phyloP scores from a whole-genome alignment of 2,113 vertebrate genomes.

The Campylomormyrus tamandua region DNA sequence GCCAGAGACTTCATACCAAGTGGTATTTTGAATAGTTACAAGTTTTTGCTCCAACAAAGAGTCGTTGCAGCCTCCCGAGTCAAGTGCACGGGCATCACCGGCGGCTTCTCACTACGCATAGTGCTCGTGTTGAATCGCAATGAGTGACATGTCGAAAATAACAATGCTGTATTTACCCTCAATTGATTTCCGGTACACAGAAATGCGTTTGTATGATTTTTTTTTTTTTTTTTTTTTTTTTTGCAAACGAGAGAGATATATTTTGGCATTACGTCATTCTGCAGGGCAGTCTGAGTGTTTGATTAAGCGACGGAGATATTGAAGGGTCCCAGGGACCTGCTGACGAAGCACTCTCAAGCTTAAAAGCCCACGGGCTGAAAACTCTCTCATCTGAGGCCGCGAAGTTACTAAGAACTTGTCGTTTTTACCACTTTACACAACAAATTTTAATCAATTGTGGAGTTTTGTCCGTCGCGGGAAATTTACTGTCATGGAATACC shows the following conservation, averaged over 20 bases:
- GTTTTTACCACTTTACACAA: neutral
- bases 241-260: slow-evolving; percentile 27
- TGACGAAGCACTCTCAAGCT: slow-evolving; percentile 63
- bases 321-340: slow-evolving; percentile 63
- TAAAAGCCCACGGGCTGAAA: slow-evolving; percentile 36
- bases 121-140: neutral
- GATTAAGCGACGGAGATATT: slow-evolving; percentile 71
- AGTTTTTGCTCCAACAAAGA: slow-evolving; percentile 3
- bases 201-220: neutral
- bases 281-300: slow-evolving; percentile 76
- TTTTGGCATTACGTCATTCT: slow-evolving; percentile 83
- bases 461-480: neutral
- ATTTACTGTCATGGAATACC: neutral
- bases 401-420: neutral
- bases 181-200: neutral
- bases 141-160: neutral
- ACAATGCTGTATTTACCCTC: neutral
- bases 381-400: slow-evolving; percentile 40
- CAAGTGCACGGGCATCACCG: neutral
- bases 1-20: neutral
- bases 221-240: slow-evolving; percentile 13
- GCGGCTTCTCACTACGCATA: neutral
- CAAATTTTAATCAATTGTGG: neutral
- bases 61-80: neutral
- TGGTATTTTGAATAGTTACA: neutral